Evolutionary conservation across 2,113 vertebrate species (phyloP).

Genomic region (Muntiacus reevesi): DNA sequence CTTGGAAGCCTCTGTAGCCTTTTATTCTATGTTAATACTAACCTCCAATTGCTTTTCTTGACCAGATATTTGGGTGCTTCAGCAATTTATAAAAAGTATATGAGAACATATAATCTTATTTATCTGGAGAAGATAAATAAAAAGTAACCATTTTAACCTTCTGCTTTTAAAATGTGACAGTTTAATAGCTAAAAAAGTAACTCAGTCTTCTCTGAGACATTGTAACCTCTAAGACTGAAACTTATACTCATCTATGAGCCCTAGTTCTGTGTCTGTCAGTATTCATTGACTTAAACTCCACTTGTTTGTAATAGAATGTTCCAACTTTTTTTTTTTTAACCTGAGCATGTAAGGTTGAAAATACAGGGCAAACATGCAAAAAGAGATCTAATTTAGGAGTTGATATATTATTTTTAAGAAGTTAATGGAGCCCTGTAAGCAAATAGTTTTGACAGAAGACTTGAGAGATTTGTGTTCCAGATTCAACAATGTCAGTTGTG

Average conservation of each 20-base stretch:
- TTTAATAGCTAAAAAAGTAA: conserved; percentile 28
- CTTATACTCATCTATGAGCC: conserved; percentile 14
- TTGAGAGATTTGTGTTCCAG: conserved; percentile 2
- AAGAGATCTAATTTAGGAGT: conserved; percentile 11
- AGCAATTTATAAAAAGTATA: conserved; percentile 16
- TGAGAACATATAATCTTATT: background rate
- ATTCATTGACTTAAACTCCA: background rate
- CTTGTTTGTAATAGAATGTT: conserved; percentile 19
- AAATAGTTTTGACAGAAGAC: background rate
- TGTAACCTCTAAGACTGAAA: conserved; percentile 43
- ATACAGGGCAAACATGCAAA: background rate
- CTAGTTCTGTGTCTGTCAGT: background rate
- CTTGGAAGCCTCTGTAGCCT: background rate
- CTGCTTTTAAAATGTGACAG: background rate
- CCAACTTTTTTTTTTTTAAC: background rate
- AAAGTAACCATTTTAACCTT: conserved; percentile 38
- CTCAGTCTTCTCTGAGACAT: conserved; percentile 22
- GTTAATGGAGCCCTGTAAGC: background rate
- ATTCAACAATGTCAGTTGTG: background rate
- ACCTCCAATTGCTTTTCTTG: conserved; percentile 3
- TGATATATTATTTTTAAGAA: background rate
- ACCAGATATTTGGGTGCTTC: background rate
- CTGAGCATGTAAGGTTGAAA: background rate
- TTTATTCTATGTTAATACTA: conserved; percentile 16
- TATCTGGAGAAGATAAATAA: conserved; percentile 27